These are phyloP conservation scores for Sparus aurata DNA, from an alignment of 2,797 vertebrate species.

Conservation along the genomic window DNA sequence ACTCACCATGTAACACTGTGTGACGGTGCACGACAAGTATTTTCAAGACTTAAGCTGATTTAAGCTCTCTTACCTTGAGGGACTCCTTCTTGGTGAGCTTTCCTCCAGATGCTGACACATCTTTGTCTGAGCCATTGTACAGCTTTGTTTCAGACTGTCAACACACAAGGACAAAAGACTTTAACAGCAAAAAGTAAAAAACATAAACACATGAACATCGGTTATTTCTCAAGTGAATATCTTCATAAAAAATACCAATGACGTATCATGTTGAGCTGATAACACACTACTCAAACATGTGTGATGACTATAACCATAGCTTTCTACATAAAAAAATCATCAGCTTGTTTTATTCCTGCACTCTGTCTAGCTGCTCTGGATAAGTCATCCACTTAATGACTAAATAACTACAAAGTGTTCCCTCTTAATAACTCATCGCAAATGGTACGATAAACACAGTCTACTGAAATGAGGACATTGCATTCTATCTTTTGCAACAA, in stretches of 20 bases:
- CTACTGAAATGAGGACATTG: constrained; percentile 1
- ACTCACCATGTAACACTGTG: background rate
- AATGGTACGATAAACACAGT: background rate
- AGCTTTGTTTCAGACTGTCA: constrained; percentile 97
- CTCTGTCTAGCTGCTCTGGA: constrained; percentile 4
- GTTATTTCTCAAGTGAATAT: background rate
- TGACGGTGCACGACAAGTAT: background rate
- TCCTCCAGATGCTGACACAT: constrained; percentile 91
- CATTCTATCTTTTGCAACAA: background rate
- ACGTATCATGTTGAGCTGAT: background rate
- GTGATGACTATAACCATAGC: background rate
- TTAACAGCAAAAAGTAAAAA: background rate
- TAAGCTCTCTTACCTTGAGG: constrained; percentile 90
- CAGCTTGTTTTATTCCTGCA: background rate
- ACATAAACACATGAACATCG: background rate
- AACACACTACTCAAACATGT: background rate
- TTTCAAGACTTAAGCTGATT: constrained; percentile 42
- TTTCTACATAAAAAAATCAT: background rate
- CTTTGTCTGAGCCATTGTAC: constrained; percentile 98
- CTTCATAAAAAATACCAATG: background rate
- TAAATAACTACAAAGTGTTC: constrained; percentile 2
- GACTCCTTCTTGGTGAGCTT: constrained; percentile 99
- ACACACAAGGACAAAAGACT: constrained; percentile 44
- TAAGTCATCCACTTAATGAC: constrained; percentile 5
- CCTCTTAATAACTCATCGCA: constrained; percentile 3